phyloP scores from a whole-genome alignment of 1,140 invertebrate species.

The Schlechtendalia chinensis region DNA sequence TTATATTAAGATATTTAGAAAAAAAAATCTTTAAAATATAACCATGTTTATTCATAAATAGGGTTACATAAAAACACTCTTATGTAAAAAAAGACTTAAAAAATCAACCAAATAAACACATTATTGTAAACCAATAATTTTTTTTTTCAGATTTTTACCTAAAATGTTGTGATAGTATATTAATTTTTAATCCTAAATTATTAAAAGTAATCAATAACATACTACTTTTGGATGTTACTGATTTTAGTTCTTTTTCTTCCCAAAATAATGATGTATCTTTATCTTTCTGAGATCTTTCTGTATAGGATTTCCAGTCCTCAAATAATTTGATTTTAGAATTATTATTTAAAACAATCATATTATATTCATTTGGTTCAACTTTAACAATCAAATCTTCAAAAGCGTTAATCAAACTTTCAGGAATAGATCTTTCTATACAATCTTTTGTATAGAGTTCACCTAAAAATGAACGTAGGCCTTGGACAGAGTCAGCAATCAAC shows the following conservation, averaged over 20 bases:
- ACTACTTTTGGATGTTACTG: background rate
- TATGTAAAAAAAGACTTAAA: no score
- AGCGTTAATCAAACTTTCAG: conserved; percentile 9
- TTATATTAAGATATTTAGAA: no score
- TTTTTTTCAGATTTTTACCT: no score
- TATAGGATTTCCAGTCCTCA: conserved; percentile 46
- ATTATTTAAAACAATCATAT: conserved; percentile 30
- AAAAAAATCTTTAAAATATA: no score
- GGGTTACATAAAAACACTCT: no score
- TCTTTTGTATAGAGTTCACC: conserved; percentile 23
- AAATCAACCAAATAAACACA: no score
- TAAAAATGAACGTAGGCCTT: conserved; percentile 38
- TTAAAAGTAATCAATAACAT: no score
- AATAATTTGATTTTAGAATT: conserved; percentile 48
- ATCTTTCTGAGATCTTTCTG: conserved; percentile 4
- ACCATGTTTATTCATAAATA: no score
- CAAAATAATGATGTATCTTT: background rate
- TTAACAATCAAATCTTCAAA: conserved; percentile 24
- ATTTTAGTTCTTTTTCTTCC: conserved; percentile 12
- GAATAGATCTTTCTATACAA: background rate
- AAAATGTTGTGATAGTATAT: no score
- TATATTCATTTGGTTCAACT: conserved; percentile 31
- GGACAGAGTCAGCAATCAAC: conserved; percentile 43
- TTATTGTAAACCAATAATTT: no score
- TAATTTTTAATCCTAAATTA: no score